Conservation (phyloP, 2,797 vertebrate species). For the Vultur gryphus region DNA sequence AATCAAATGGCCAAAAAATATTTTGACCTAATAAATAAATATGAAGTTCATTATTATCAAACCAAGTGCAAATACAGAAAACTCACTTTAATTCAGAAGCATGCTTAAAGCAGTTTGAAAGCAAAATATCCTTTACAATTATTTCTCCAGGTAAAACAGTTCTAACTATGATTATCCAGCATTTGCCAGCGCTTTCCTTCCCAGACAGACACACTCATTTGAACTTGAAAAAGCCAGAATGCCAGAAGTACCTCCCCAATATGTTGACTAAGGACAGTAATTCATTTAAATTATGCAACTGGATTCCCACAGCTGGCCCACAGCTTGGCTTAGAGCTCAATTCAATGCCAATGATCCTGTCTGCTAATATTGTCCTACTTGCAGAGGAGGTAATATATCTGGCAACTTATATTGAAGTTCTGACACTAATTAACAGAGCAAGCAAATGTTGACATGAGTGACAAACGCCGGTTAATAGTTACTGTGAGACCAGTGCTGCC, state of each 20-base stretch:
- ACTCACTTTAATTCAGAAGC: conserved; percentile 23
- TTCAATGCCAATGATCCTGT: conserved; percentile 52
- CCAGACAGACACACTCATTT: neutral
- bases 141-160: conserved; percentile 4
- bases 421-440: conserved; percentile 63
- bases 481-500: conserved; percentile 11
- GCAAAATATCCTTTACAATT: neutral
- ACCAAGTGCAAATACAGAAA: conserved; percentile 15
- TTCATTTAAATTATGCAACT: conserved; percentile 75
- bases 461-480: neutral
- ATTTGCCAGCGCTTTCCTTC: neutral
- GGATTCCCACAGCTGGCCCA: conserved; percentile 71
- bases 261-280: conserved; percentile 49
- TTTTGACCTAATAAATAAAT: neutral
- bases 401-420: conserved; percentile 75
- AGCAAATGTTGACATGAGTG: conserved; percentile 58
- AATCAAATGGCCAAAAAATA: neutral
- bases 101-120: conserved; percentile 26
- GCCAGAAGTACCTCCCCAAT: conserved; percentile 43
- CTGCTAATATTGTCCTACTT: conserved; percentile 54
- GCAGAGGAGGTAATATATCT: conserved; percentile 44
- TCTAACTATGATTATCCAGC: neutral
- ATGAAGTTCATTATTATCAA: neutral
- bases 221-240: conserved; percentile 26
- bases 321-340: conserved; percentile 30